Evolutionary conservation across 1,140 invertebrate species (phyloP).

Genomic region (Heliothis virescens): DNA sequence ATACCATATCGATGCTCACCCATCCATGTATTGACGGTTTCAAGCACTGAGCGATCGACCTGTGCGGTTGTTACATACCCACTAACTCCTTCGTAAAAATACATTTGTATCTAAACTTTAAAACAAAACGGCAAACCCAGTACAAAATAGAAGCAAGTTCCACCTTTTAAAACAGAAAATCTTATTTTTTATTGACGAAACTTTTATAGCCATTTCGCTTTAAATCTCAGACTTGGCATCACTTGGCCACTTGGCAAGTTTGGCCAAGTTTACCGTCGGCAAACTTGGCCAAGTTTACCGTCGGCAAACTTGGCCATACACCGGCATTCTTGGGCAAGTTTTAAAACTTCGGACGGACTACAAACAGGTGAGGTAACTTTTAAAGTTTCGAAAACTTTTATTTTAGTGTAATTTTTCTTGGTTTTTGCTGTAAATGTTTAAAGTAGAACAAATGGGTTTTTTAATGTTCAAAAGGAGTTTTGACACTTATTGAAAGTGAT

Average conservation of each 20-base stretch:
- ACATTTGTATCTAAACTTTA: neutral
- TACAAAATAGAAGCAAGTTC: neutral
- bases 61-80: no score
- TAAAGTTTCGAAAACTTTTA: constrained; percentile 9
- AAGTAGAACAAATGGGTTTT: neutral
- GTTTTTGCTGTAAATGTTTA: neutral
- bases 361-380: constrained; percentile 23
- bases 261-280: constrained; percentile 1
- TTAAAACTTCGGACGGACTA: constrained; percentile 10
- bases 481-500: no score
- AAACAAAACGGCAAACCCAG: neutral
- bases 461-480: no score
- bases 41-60: no score
- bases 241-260: constrained; percentile 30
- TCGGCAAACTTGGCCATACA: constrained; percentile 29
- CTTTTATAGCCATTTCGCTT: constrained; percentile 22
- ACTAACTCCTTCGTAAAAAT: no score
- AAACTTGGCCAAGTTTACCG: constrained; percentile 34
- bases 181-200: constrained; percentile 23
- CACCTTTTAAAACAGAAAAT: constrained; percentile 18
- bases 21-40: no score
- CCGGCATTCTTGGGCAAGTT: constrained; percentile 19
- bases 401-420: neutral
- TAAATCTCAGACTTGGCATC: constrained; percentile 36
- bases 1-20: no score